These are phyloP conservation scores for Gobius niger DNA, from an alignment of 2,113 vertebrate genomes.

Conservation along the genomic window DNA sequence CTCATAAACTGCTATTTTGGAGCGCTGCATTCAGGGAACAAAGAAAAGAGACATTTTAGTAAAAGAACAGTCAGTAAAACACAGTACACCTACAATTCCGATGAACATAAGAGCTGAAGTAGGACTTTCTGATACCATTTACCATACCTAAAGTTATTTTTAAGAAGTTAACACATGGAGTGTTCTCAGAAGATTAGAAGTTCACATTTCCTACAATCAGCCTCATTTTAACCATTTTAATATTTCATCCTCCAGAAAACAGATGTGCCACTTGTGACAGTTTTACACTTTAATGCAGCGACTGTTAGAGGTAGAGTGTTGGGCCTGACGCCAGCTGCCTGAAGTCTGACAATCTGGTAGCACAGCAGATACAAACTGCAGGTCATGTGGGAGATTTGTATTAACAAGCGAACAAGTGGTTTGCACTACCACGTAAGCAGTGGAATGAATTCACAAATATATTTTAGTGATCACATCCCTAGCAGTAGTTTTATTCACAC, in stretches of 20 bases:
- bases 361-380: conserved; percentile 58
- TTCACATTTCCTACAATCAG: too few relatives aligned
- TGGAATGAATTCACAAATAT: background rate
- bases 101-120: background rate
- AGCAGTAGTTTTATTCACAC: too few relatives aligned
- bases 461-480: background rate
- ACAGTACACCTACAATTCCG: background rate
- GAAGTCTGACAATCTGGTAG: conserved; percentile 66
- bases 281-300: conserved; percentile 70
- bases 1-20: conserved; percentile 98
- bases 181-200: too few relatives aligned
- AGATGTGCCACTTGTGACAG: conserved; percentile 10
- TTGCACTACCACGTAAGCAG: conserved; percentile 26
- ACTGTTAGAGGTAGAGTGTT: conserved; percentile 22
- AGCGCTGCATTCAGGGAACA: conserved; percentile 82
- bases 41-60: conserved; percentile 48
- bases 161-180: background rate
- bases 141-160: background rate
- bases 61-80: conserved; percentile 3
- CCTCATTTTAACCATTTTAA: background rate
- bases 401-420: conserved; percentile 31
- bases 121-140: background rate
- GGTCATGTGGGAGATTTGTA: conserved; percentile 47
- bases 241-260: conserved; percentile 4
- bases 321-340: conserved; percentile 62